These are phyloP conservation scores for Conops quadrifasciatus DNA, from an alignment of 2,888 invertebrate species.

Conservation along the genomic window DNA sequence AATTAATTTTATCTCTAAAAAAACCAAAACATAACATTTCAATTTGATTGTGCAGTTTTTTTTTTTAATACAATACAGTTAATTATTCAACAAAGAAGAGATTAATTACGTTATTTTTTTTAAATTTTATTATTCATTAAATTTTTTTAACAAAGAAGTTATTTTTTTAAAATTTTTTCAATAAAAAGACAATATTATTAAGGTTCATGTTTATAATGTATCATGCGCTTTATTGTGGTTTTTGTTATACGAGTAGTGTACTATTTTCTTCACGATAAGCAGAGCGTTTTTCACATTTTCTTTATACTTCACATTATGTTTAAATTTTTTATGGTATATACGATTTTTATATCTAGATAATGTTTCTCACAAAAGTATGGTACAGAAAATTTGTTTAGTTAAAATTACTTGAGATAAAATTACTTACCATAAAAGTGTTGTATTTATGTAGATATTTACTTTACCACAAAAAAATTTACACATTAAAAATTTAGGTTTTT, in stretches of 20 bases:
- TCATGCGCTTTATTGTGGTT: too few relatives aligned
- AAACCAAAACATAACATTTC: not conserved
- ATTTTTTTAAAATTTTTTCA: too few relatives aligned
- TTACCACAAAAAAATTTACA: conserved; percentile 41
- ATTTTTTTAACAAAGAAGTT: too few relatives aligned
- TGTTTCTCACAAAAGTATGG: conserved; percentile 32
- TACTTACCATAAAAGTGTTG: not conserved
- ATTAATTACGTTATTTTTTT: conserved; percentile 26
- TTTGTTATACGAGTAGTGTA: too few relatives aligned
- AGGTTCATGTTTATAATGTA: too few relatives aligned
- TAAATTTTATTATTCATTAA: not conserved
- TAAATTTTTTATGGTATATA: conserved; percentile 24
- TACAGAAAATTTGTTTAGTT: conserved; percentile 20
- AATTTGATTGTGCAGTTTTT: conserved; percentile 28
- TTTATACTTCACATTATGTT: conserved; percentile 13
- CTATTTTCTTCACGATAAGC: too few relatives aligned
- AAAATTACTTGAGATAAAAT: conserved; percentile 20
- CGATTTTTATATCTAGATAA: conserved; percentile 1
- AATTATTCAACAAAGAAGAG: conserved; percentile 32
- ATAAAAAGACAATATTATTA: too few relatives aligned
- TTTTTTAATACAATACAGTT: conserved; percentile 37
- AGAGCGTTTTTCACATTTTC: too few relatives aligned
- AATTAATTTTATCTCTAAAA: too few relatives aligned
- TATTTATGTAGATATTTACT: conserved; percentile 18
- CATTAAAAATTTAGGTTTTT: conserved; percentile 37